Evolutionary conservation across 2,888 invertebrate genomes (phyloP), one percentile per base, ranked within the genome.

Genomic region (Camponotus fellah): DNA sequence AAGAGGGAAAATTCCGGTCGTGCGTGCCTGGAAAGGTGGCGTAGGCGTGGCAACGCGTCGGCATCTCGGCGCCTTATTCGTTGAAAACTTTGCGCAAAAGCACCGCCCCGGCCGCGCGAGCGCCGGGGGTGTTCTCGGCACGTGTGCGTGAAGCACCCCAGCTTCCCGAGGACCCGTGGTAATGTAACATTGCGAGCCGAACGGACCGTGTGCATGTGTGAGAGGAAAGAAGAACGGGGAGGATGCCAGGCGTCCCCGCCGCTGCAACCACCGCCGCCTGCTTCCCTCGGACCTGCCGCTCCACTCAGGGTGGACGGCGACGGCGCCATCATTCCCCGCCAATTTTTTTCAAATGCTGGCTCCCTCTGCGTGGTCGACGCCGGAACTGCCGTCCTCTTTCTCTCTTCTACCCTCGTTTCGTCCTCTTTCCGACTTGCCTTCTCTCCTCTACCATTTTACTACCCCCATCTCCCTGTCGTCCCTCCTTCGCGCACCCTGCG

Each of bases 11-110:
- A 94, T 92, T 94, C 91, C 91, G 89, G 85, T 85, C 87, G 87
- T 86, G 91, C 90, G 88, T 89, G 91, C 90, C 89, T 86, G 90
- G 92, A 92, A 93, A 93, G 93, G 92, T 92, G 89, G 92, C 92
- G 94, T 94, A 94, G 94, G 95, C 94, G 94, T 94, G 94, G 95
- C 94, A 91, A 92, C 88, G 93, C 92, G 91, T 92, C 91, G 91
- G 91, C 92, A 91, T 93, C 92, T 91, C 92, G 93, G 90, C 92
- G 93, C 94, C 95, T 95, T 94, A 95, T 95, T 95, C 95, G 95
- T 94, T 94, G 94, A 94, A 95, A 95, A 95, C 94, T 95, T 94
- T 90, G 92, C 89, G 92, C 91, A 91, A 92, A 92, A 92, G 92
- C 92, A 89, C 92, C 91, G 91, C 92, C 91, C 92, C 85, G 86